Evolutionary conservation across 2,888 invertebrate species (phyloP), one percentile per base, ranked within the genome.

Genomic region (Tiliacea citrago): DNA sequence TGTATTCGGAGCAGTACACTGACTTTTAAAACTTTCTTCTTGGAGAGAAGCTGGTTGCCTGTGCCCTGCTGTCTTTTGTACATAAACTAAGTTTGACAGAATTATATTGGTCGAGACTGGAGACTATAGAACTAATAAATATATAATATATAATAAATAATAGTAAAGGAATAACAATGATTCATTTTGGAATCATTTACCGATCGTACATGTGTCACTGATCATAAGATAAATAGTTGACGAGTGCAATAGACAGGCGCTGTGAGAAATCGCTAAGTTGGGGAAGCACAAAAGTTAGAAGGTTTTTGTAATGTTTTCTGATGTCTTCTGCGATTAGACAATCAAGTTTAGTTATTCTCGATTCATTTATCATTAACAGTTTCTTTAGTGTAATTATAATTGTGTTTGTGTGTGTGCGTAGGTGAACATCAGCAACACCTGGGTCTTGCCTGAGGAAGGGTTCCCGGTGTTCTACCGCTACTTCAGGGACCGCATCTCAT

Each of bases 381-480:
- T 53, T 53, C n/a, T 53, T 24, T 53, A 12, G n/a, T 53, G 53
- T 53, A 53, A 47, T 47, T 47, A 47, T 4, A 0, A 55, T n/a
- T 29, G n/a, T 65, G 13, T 67, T n/a, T 78, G 77, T 74, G 24
- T 57, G 39, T 67, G 24, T 79, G 77, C 79, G n/a, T 96, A 98
- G 98, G 98, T 98, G 77, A 98, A 98, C 95, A 98, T 98, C 91
- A 98, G 98, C 95, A 98, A 98, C 94, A 98, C 98, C 84, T 98
- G 98, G 98, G 97, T 98, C 87, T 97, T 98, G 89, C 98, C 98
- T 13, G 98, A 98, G 92, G 98, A 98, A 90, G 98, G 98, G 47
- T 98, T 98, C 91, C 98, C 98, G 80, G 98, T 98, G 77, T 98
- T 98, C 96, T 98, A 98, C 95, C 97, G 98, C 89, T 98, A 98